phyloP scores from a whole-genome alignment of 2,113 vertebrate species.

The Lepus europaeus region DNA sequence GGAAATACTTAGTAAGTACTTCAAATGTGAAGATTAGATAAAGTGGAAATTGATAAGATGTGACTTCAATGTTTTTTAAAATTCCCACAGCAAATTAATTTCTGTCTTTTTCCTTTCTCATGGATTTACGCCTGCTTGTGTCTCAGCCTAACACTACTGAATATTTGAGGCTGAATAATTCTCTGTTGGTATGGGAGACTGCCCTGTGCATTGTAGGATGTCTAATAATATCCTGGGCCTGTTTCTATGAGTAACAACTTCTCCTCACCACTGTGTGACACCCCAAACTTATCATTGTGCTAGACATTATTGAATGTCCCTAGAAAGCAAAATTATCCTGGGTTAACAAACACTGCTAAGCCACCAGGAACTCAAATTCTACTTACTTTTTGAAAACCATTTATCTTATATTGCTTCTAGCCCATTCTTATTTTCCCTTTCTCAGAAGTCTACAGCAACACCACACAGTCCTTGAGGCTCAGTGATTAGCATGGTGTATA shows the following conservation, averaged over 20 bases:
- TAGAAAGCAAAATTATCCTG: background rate
- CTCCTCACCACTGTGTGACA: background rate
- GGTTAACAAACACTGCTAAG: background rate
- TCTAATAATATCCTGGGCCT: background rate
- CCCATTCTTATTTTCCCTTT: background rate
- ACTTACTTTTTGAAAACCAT: background rate
- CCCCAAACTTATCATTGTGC: background rate
- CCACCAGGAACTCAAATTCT: background rate
- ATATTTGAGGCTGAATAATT: background rate
- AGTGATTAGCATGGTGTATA: background rate
- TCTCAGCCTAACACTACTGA: background rate
- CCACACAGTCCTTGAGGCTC: background rate
- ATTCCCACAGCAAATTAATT: background rate
- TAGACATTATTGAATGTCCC: background rate
- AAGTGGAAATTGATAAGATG: constrained; percentile 27
- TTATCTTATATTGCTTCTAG: background rate
- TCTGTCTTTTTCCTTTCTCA: background rate
- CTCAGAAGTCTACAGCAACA: background rate
- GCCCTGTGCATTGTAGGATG: background rate
- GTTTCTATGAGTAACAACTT: background rate
- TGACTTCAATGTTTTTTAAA: background rate
- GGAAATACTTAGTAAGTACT: background rate
- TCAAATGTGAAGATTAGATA: background rate
- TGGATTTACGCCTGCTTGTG: background rate
- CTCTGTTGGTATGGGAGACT: background rate